These are phyloP conservation scores for Portunus trituberculatus DNA, from an alignment of 1,140 invertebrate species.

Conservation along the genomic window DNA sequence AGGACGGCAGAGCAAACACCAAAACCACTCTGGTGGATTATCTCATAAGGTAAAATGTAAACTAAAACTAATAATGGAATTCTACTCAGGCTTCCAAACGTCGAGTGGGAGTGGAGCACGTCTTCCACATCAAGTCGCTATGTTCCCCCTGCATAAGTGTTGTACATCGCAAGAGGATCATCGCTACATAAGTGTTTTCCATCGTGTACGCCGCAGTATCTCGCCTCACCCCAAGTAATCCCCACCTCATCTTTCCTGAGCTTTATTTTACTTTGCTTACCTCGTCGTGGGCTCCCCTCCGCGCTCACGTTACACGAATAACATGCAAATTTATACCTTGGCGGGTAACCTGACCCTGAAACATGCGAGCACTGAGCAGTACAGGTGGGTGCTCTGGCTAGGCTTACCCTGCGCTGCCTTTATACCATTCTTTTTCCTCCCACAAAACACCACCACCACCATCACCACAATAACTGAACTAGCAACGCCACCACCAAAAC, in stretches of 20 bases:
- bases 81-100: background rate
- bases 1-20: background rate
- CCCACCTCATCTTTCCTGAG: background rate
- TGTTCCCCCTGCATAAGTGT: background rate
- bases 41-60: constrained; percentile 14
- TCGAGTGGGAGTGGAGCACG: background rate
- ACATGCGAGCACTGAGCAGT: too few relatives aligned
- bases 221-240: background rate
- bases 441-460: background rate
- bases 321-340: background rate
- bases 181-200: background rate
- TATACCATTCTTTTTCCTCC: background rate
- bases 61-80: constrained; percentile 7
- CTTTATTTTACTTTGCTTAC: background rate
- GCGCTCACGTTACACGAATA: background rate
- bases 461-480: background rate
- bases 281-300: background rate
- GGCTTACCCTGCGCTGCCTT: too few relatives aligned
- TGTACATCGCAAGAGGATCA: background rate
- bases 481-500: background rate
- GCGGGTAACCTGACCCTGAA: too few relatives aligned
- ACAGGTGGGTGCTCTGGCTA: too few relatives aligned
- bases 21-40: constrained; percentile 11
- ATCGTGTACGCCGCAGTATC: background rate
- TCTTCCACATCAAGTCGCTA: background rate